phyloP scores from a whole-genome alignment of 2,797 vertebrate genomes.

The Acrocephalus scirpaceus region DNA sequence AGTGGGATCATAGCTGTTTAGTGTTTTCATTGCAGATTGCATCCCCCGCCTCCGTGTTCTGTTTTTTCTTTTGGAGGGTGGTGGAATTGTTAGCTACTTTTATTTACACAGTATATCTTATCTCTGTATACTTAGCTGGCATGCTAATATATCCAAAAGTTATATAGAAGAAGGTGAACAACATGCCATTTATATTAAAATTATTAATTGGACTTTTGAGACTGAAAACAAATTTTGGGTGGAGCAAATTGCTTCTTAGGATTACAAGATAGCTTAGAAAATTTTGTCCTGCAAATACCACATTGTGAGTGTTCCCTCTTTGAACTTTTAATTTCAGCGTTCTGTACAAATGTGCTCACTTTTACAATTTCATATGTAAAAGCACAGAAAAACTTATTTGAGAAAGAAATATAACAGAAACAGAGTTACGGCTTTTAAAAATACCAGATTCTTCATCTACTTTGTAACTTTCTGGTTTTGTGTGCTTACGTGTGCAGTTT shows the following conservation, averaged over 20 bases:
- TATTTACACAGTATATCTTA: background rate
- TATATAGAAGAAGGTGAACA: background rate
- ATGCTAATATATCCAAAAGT: background rate
- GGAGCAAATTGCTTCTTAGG: slow-evolving; percentile 16
- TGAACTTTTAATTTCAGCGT: slow-evolving; percentile 7
- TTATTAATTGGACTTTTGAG: background rate
- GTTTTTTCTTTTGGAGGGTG: background rate
- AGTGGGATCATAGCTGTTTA: background rate
- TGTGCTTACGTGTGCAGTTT: background rate
- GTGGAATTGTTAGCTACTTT: background rate
- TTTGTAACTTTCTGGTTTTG: slow-evolving; percentile 7
- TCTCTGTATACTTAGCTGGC: background rate
- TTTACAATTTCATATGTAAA: background rate
- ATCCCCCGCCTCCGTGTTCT: background rate
- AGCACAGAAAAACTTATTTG: background rate
- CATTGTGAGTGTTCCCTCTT: background rate
- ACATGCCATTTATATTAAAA: background rate
- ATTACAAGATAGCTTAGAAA: background rate
- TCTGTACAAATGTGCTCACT: background rate
- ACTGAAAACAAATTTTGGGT: slow-evolving; percentile 24
- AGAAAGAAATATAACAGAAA: background rate
- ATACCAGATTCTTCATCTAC: background rate
- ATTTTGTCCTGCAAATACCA: background rate
- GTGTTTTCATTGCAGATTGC: background rate
- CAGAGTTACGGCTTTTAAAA: background rate